Percentiles rank a stretch among this genome's conserved stretches.
Evolutionary conservation across 2,113 vertebrate species (phyloP).

Genomic region (Melanostigma gelatinosum): DNA sequence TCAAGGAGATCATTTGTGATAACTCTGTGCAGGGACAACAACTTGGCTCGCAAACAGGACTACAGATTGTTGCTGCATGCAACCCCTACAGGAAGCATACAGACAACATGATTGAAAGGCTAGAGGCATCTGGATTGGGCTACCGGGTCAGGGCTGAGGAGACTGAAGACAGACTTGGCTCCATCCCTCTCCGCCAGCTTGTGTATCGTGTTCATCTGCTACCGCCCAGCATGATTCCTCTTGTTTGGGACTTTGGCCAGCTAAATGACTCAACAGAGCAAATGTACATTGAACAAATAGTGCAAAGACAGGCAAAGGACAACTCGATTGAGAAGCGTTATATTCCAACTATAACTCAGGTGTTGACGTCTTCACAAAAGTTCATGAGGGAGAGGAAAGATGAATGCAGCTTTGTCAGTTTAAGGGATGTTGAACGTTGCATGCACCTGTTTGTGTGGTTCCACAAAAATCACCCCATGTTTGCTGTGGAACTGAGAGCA

Average conservation of each 20-base stretch:
- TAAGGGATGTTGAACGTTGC: slow-evolving; percentile 92
- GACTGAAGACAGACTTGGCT: slow-evolving; percentile 86
- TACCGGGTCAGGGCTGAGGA: slow-evolving; percentile 88
- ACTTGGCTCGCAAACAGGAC: slow-evolving; percentile 71
- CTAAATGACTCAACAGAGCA: slow-evolving; percentile 81
- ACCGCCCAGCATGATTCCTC: slow-evolving; percentile 88
- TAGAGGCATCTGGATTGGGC: slow-evolving; percentile 89
- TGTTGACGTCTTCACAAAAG: slow-evolving; percentile 85
- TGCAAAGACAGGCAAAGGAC: slow-evolving; percentile 74
- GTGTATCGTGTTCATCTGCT: slow-evolving; percentile 92
- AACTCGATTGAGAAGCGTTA: fast-evolving
- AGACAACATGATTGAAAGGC: slow-evolving; percentile 83
- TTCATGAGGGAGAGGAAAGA: slow-evolving; percentile 85
- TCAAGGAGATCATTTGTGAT: slow-evolving; percentile 91
- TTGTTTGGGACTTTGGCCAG: slow-evolving; percentile 96
- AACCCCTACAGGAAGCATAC: slow-evolving; percentile 92
- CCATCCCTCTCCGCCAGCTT: slow-evolving; percentile 89
- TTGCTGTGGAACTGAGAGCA: slow-evolving; percentile 64
- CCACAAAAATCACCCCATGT: slow-evolving; percentile 61
- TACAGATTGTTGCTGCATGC: slow-evolving; percentile 90
- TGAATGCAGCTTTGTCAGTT: slow-evolving; percentile 90
- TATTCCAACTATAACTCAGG: slow-evolving; percentile 64
- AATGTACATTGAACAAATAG: slow-evolving; percentile 88
- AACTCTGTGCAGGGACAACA: slow-evolving; percentile 79
- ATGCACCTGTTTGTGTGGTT: slow-evolving; percentile 89